Percentiles rank a stretch among this genome's conserved stretches.
Conservation (phyloP, 2,797 vertebrate genomes). For the Novumbra hubbsi region DNA sequence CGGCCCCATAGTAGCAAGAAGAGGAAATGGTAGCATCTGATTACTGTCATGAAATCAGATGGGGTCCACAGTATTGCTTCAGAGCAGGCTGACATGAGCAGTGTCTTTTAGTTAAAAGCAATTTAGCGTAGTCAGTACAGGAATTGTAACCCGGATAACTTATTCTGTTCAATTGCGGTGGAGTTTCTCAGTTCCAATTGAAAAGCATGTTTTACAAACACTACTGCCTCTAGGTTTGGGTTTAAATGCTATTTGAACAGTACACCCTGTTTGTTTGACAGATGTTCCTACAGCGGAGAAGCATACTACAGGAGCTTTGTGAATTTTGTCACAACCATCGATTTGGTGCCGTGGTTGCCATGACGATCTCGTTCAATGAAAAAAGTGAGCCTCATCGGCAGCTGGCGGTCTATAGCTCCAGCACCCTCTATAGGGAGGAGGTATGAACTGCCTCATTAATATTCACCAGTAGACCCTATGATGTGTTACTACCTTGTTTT, state of each 20-base stretch:
- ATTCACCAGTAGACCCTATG: not conserved
- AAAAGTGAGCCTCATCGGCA: constrained; percentile 72
- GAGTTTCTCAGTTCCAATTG: not conserved
- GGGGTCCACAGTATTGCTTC: not conserved
- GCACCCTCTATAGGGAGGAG: constrained; percentile 45
- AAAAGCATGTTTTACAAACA: not conserved
- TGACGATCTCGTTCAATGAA: constrained; percentile 73
- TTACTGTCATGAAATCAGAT: not conserved
- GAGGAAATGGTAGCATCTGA: not conserved
- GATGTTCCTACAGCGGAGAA: constrained; percentile 68
- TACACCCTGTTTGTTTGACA: constrained; percentile 31
- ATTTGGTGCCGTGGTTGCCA: constrained; percentile 69
- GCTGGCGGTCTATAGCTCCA: constrained; percentile 72
- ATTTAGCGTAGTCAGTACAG: not conserved
- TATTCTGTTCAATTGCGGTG: not conserved
- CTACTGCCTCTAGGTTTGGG: no score
- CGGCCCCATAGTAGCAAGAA: not conserved
- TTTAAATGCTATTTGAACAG: not conserved
- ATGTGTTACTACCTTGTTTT: not conserved
- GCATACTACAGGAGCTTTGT: constrained; percentile 69
- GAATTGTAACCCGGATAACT: not conserved
- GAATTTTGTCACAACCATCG: constrained; percentile 71
- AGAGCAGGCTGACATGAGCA: not conserved
- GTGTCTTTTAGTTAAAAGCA: not conserved
- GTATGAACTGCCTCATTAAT: constrained; percentile 52